Evolutionary conservation across 2,888 invertebrate genomes (phyloP), one percentile per base, ranked within the genome.

Genomic region (Ectemnius lituratus): DNA sequence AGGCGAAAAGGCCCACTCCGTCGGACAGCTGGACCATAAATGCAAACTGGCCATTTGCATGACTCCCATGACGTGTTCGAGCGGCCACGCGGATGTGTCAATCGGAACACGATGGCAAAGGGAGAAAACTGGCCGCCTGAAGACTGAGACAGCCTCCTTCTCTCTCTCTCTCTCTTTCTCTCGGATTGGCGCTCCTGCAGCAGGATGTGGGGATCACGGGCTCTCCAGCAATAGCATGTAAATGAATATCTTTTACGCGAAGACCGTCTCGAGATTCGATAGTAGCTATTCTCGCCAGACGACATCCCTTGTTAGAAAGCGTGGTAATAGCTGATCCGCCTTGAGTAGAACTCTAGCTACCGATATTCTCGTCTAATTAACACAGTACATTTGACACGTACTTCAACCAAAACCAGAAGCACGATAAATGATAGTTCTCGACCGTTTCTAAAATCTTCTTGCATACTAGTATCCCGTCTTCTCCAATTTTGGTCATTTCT

Each of bases 11-110:
- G 37, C 56, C 58, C 68, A 57, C 72, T 67, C 75, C 69, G 63
- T 49, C 67, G 65, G 67, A 66, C 14, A 57, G 56, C 49, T 45
- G 65, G 65, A 65, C 64, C 62, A 62, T 70, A 70, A 60, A 70
- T 67, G 52, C 61, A 66, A 59, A 71, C 56, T 76, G 67, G 75
- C 80, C 83, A 86, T 87, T 86, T 87, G 83, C 86, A 86, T 85
- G 86, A 86, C 85, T 85, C 85, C 81, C 86, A 84, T 84, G 82
- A 81, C 81, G 78, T 83, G 84, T 78, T 70, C 63, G 49, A 64
- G 58, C 73, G 80, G 75, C 82, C 83, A 82, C 81, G 81, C 86
- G 86, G 86, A 86, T 86, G 76, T 81, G 85, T 83, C 84, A 81
- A 85, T 86, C 84, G 77, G 76, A 68, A 76, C 37, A 37, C 65